Evolutionary conservation across 64 coral and sea anemone genomes (phyloP).

Genomic region (Montipora sp.): DNA sequence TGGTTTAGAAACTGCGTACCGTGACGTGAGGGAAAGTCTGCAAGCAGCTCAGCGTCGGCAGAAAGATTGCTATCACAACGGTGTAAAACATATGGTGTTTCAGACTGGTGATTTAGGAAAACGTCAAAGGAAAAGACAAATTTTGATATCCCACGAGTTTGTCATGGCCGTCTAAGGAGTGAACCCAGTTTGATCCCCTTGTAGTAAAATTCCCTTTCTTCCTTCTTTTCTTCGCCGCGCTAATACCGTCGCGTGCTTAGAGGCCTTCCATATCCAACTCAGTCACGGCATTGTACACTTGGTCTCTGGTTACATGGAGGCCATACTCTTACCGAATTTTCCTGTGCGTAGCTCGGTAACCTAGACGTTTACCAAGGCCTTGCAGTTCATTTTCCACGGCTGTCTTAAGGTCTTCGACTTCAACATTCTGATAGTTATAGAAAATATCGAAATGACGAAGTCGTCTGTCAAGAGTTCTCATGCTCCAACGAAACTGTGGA

Average conservation of each 20-base stretch:
- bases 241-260: conserved; percentile 35
- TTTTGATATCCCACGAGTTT: too few species aligned
- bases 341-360: conserved; percentile 48
- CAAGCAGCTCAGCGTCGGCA: conserved; percentile 16
- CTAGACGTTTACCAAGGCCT: conserved; percentile 49
- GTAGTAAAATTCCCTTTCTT: conserved; percentile 44
- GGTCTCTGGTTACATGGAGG: conserved; percentile 16
- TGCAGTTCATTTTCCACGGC: conserved; percentile 45
- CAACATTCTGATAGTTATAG: conserved; percentile 26
- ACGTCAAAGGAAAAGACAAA: neutral
- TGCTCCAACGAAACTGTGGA: conserved; percentile 35
- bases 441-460: conserved; percentile 47
- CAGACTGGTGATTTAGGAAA: conserved; percentile 40
- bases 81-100: conserved; percentile 45
- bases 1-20: conserved; percentile 25
- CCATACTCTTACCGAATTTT: conserved; percentile 55
- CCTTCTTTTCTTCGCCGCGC: conserved; percentile 22
- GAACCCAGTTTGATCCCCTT: conserved; percentile 24
- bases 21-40: conserved; percentile 35
- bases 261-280: conserved; percentile 22
- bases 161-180: too few species aligned
- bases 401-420: conserved; percentile 40
- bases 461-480: conserved; percentile 23
- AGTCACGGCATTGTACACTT: conserved; percentile 30
- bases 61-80: conserved; percentile 28